Percentiles rank a stretch among this genome's conserved stretches.
phyloP scores from a whole-genome alignment of 1,140 invertebrate species.

The Ceratosolen solmsi region DNA sequence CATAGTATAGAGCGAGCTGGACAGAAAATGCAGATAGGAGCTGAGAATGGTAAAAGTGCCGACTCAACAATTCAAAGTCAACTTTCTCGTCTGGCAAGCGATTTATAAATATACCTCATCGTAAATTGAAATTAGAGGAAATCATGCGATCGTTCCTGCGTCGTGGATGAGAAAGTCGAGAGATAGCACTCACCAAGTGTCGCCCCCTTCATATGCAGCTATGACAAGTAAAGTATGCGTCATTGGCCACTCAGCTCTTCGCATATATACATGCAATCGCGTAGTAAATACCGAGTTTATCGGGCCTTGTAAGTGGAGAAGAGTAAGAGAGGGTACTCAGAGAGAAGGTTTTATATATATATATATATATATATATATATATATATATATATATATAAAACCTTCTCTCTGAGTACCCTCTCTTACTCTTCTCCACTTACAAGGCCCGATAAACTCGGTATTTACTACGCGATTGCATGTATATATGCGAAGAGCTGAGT shows the following conservation, averaged over 20 bases:
- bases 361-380: too few species aligned
- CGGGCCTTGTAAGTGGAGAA: not conserved
- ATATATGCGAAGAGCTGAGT: not conserved
- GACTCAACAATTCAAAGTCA: slow-evolving; percentile 7
- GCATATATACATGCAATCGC: not conserved
- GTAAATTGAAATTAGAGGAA: slow-evolving; percentile 41
- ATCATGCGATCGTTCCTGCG: too few species aligned
- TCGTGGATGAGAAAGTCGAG: too few species aligned
- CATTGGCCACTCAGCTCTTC: not conserved
- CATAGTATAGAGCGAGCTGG: not conserved
- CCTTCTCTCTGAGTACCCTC: too few species aligned
- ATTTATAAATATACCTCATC: not conserved
- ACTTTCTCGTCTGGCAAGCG: too few species aligned
- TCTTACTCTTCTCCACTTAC: not conserved
- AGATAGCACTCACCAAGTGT: too few species aligned
- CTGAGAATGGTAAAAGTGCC: too few species aligned
- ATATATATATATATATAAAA: too few species aligned
- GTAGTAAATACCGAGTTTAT: not conserved
- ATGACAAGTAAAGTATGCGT: slow-evolving; percentile 45
- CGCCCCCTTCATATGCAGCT: slow-evolving; percentile 27
- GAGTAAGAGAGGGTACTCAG: not conserved
- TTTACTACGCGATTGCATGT: not conserved
- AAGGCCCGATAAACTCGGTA: not conserved
- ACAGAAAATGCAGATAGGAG: not conserved
- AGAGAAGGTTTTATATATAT: not conserved